phyloP scores from a whole-genome alignment of 2,888 invertebrate species.

The Polia nebulosa region DNA sequence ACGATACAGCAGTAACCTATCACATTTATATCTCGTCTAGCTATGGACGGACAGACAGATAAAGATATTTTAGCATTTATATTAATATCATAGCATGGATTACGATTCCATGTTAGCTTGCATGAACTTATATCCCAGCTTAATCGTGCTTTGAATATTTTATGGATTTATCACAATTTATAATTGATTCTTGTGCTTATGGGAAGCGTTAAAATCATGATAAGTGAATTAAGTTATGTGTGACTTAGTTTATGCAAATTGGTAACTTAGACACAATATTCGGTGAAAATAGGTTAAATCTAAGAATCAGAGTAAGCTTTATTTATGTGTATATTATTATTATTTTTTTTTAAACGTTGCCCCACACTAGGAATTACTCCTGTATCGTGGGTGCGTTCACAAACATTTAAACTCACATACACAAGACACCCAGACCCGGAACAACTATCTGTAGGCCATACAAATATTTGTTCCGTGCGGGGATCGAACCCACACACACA shows the following conservation, averaged over 20 bases:
- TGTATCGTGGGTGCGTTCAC: too few relatives aligned
- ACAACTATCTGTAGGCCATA: too few relatives aligned
- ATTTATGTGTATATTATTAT: too few relatives aligned
- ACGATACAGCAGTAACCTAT: too few relatives aligned
- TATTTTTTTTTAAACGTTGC: too few relatives aligned
- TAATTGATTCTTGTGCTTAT: conserved; percentile 21
- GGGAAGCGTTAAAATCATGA: not conserved
- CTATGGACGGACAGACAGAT: not conserved
- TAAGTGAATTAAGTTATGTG: conserved; percentile 21
- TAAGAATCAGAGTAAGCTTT: not conserved
- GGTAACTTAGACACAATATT: too few relatives aligned
- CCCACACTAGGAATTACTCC: too few relatives aligned
- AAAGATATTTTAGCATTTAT: not conserved
- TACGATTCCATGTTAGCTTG: conserved; percentile 30
- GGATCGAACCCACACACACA: too few relatives aligned
- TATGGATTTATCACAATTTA: conserved; percentile 18
- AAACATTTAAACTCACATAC: too few relatives aligned
- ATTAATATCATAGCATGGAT: not conserved
- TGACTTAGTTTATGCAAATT: not conserved
- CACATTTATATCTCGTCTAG: not conserved
- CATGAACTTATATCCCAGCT: conserved; percentile 7
- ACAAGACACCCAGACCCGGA: too few relatives aligned
- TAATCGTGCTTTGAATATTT: conserved; percentile 34
- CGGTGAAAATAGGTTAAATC: not conserved
- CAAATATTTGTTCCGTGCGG: too few relatives aligned